A percentile compares a stretch with the other conserved stretches of the same genome.
phyloP scores from a whole-genome alignment of 2,113 vertebrate genomes.

The Cynoglossus semilaevis region DNA sequence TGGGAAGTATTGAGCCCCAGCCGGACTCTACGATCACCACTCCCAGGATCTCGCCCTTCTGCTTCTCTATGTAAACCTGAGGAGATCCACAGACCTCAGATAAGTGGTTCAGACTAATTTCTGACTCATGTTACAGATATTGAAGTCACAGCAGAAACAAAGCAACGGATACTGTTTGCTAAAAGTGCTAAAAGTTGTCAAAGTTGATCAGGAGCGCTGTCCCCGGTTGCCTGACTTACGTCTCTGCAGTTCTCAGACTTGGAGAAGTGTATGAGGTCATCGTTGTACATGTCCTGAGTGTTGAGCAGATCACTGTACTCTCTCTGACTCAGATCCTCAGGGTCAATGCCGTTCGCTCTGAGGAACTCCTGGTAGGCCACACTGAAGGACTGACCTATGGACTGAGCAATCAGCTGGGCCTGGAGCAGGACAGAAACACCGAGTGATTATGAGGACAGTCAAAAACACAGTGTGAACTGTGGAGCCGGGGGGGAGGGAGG shows the following conservation, averaged over 20 bases:
- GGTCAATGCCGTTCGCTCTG: slow-evolving; percentile 94
- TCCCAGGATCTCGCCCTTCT: slow-evolving; percentile 94
- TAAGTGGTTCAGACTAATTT: no score
- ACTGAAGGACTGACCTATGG: slow-evolving; percentile 95
- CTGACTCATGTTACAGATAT: no score
- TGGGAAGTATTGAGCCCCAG: slow-evolving; percentile 97
- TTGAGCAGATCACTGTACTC: slow-evolving; percentile 98
- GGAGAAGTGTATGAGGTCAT: slow-evolving; percentile 98
- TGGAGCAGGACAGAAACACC: slow-evolving; percentile 41
- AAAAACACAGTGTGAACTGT: not conserved
- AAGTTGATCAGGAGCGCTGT: no score
- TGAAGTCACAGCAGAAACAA: not conserved
- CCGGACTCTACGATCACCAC: slow-evolving; percentile 97
- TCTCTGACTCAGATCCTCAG: slow-evolving; percentile 94
- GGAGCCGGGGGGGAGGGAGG: no score
- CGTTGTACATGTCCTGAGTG: slow-evolving; percentile 99
- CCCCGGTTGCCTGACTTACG: slow-evolving; percentile 73
- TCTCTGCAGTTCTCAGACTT: slow-evolving; percentile 99
- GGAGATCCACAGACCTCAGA: no score
- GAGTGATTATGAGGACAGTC: not conserved
- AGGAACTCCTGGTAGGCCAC: slow-evolving; percentile 98
- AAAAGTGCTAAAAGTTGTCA: no score
- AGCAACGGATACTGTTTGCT: no score
- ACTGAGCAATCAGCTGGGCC: slow-evolving; percentile 97
- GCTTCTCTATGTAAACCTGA: slow-evolving; percentile 97